Evolutionary conservation across 2,113 vertebrate species (phyloP), one percentile per base, ranked within the genome.

Genomic region (Hucho hucho): DNA sequence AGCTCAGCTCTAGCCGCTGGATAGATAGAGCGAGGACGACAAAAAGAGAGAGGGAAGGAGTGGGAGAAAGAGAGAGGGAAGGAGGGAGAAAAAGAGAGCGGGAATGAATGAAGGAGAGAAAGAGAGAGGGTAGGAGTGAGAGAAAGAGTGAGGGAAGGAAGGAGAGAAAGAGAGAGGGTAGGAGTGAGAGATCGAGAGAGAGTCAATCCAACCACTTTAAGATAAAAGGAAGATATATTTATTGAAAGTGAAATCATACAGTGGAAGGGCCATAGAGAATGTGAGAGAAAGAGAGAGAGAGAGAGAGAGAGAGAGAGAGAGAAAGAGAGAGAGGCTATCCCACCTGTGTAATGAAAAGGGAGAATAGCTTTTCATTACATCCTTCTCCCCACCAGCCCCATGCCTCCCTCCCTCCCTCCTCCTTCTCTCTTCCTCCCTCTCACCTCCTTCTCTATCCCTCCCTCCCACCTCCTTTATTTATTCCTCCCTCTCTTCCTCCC

Each of bases 1-100:
- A 83, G 87, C 86, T 92, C 90, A 87, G 92, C 88, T 94, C 87
- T 59, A 25, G 80, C 69, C 76, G 81, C 77, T 81, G 79, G 78
- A 49, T 11, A 87, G 87, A 90, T 81, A 85, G 87, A 77, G 78
- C 74, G 32, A 81, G 69, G 7, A 75, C 65, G 81, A 80, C 83
- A 79, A 69, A 66, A 78, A 83, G 75, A 72, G 83, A 87, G 79
- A 84, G 80, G 76, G 79, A 83, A 82, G 46, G 80, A 76, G 81
- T 25, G 9, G 12, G 47, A 47, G 49, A 77, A n/a, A n/a, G n/a
- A n/a, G n/a, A n/a, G 61, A 61, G 13, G 20, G 67, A 72, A 32
- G 63, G 20, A 20, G 32, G 37, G 59, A 56, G 24, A 4, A 5
- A 24, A n/a, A 70, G n/a, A 1, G 0, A 77, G 80, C 84, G 72